Evolutionary conservation across 2,888 invertebrate species (phyloP), one percentile per base, ranked within the genome.

Genomic region (Melieria omissa): DNA sequence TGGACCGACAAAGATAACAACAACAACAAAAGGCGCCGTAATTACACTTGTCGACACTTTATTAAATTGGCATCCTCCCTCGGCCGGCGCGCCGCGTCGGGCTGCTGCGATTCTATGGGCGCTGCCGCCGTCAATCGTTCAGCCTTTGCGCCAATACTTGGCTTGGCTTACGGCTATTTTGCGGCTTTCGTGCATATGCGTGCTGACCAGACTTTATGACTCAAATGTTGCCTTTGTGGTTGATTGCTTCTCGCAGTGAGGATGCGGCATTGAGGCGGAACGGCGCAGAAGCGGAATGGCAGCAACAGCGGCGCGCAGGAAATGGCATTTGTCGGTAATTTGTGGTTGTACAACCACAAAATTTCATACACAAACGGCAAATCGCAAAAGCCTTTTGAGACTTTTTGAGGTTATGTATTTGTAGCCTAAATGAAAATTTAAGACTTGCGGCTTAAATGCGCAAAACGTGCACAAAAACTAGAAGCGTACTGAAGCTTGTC

Each of bases 21-120:
- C 42, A 3, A 42, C 58, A 72, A 74, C 71, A 71, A 71, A 73
- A 75, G 77, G 76, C 76, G 76, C 80, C 77, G 78, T 83, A 83
- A 83, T 83, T 81, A 81, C 82, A 81, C 82, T 83, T 81, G 83
- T 81, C 81, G 83, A 82, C 81, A 81, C 83, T 81, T 83, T 83
- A 82, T 83, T 82, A 80, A 79, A 83, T 44, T 44, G 67, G 67
- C 42, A 67, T 60, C 49, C 52, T 16, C 29, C 29, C 29, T 29
- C 29, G 29, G 29, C 29, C 29, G 29, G 29, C 29, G 29, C 29
- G 29, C 29, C 29, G 2, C 29, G 29, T 2, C 29, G 29, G 29
- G 29, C 29, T 29, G 29, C 29, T 29, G 29, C 29, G 29, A 29
- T 29, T 29, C 29, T 29, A 5, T 10, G 29, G 12, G 55, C 29